Base-by-base conservation (phyloP, 2,888 invertebrate genomes). In the Cerceris ruficornis region DNA sequence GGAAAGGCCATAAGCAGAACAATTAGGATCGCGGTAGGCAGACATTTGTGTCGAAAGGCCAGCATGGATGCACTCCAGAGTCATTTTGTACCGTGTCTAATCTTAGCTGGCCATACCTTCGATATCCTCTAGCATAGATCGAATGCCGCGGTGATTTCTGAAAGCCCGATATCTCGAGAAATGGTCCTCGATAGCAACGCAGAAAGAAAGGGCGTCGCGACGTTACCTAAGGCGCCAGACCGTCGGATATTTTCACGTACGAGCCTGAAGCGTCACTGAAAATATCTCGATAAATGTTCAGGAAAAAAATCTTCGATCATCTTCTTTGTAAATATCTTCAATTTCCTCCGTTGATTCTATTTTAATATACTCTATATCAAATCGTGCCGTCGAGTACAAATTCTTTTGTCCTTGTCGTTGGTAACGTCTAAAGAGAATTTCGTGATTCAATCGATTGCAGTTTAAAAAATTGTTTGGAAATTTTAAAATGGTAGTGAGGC, bases 81-180 rank as follows among this genome's bases (percentile, higher is more conserved):
- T 9, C 49, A 52, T 66, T 61, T n/a, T 43, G 57, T 64, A 66
- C 42, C 52, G 14, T 9, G 68, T 78, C 85, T 83, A 84, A 85
- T 86, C 83, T 82, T 70, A 79, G 82, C 69, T 74, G 79, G 77
- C 81, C 87, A 83, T 85, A 86, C 81, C 82, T 84, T 74, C 81
- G 87, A 88, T 88, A 88, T 81, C 61, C 49, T 74, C 43, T 79
- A 42, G 80, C 87, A 88, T 88, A 86, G 82, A 83, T 87, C 78
- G 87, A 79, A 88, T 88, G 77, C 84, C 80, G 65, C 0, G 14
- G 61, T 57, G 59, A 77, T 77, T 46, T 49, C 58, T 50, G 46
- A 46, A 41, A 52, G 46, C 9, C 46, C 41, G 78, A 77, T 77
- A 79, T 79, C 79, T 79, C 69, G 68, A 68, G 77, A 73, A 79